phyloP scores from a whole-genome alignment of 1,140 invertebrate species.

The Nixonia krombeini region DNA sequence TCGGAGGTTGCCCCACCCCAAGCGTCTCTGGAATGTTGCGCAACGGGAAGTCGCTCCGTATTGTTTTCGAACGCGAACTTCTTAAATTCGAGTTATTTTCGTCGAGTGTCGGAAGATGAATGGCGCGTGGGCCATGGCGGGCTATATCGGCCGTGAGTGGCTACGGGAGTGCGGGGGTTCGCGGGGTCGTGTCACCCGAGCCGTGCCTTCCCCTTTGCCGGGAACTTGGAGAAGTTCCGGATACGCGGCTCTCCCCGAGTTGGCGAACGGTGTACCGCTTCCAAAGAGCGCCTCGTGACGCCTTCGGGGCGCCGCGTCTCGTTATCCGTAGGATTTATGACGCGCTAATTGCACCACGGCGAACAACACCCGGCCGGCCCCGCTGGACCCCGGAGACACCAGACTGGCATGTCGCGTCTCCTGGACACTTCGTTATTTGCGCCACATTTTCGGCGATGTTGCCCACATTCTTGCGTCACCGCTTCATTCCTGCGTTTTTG shows the following conservation, averaged over 20 bases:
- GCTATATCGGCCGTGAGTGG: constrained; percentile 51
- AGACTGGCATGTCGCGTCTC: constrained; percentile 8
- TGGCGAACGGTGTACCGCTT: constrained; percentile 44
- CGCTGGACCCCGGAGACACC: constrained; percentile 13
- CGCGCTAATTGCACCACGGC: constrained; percentile 67
- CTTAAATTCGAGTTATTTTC: constrained; percentile 68
- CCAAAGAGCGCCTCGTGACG: constrained; percentile 60
- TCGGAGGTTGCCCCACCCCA: constrained; percentile 21
- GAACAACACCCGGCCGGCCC: constrained; percentile 58
- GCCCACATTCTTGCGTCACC: too few species aligned
- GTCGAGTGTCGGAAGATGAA: constrained; percentile 59
- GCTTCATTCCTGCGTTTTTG: too few species aligned
- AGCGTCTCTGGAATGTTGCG: constrained; percentile 44
- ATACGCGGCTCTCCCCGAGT: constrained; percentile 51
- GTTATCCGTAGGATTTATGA: constrained; percentile 70
- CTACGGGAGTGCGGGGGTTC: too few species aligned
- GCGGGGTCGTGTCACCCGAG: constrained; percentile 52
- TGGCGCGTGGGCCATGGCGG: constrained; percentile 59
- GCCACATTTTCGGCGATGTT: too few species aligned
- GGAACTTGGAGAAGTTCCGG: constrained; percentile 56
- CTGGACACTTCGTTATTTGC: too few species aligned
- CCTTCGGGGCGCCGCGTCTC: constrained; percentile 70
- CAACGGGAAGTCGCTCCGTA: constrained; percentile 55
- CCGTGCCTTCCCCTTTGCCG: constrained; percentile 40
- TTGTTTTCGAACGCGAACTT: constrained; percentile 61